Evolutionary conservation across 2,888 invertebrate genomes (phyloP), one percentile per base, ranked within the genome.

Genomic region (Agrilus biguttatus): DNA sequence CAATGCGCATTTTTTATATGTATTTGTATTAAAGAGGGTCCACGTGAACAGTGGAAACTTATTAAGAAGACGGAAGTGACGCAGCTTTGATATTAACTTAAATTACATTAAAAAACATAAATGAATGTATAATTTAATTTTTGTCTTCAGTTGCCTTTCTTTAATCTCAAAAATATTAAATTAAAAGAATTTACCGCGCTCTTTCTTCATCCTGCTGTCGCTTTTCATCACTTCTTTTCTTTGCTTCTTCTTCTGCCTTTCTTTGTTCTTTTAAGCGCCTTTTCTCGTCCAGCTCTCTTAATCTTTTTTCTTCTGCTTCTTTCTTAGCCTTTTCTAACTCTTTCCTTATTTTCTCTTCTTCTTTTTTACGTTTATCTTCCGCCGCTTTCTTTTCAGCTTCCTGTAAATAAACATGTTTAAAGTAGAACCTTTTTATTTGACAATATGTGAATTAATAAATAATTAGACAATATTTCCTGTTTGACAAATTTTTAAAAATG

Each of bases 331-430:
- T 60, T 60, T 69, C 72, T 40, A 73, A 63, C 50, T 72, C 71
- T 43, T 68, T 71, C 40, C 66, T 66, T 40, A 67, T 64, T 53
- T 67, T 66, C 44, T 74, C 73, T 45, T 73, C 72, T 45, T 70
- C 71, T 47, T 68, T 72, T 51, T 65, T 70, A 35, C 63, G 62
- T 43, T 72, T 72, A 47, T 74, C 74, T 45, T 72, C 71, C 39
- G 66, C 65, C 6, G 60, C 61, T 49, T 69, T 69, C 39, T 68
- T 68, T 47, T 72, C 73, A n/a, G 66, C 66, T 49, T 75, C 74
- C 49, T 68, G 62, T 44, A 41, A 36, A 23, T 32, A 33, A 2
- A 13, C 5, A 39, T n/a, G 13, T 33, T 14, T 12, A 5, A 39
- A 28, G 6, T n/a, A 17, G 4, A n/a, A n/a, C n/a, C 17, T 17